Evolutionary conservation across 2,888 invertebrate species (phyloP), one percentile per base, ranked within the genome.

Genomic region (Lasioglossum lativentre): DNA sequence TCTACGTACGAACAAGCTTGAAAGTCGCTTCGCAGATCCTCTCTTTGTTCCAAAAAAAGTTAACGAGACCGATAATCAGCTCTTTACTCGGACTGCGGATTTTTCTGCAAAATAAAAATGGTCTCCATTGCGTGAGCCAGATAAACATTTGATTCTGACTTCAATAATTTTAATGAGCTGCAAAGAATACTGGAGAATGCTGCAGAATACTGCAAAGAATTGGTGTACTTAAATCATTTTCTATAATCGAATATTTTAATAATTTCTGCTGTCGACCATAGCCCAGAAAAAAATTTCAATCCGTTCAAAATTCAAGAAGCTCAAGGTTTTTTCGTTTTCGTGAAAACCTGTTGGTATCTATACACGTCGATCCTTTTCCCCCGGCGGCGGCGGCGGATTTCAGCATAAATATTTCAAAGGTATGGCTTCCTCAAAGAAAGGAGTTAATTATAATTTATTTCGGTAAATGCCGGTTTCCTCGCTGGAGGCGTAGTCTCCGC

Each of bases 361-460:
- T 34, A 16, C 30, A 34, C 27, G 66, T 34, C 56, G n/a, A 23
- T 19, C 3, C 66, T 4, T 38, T 68, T 12, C n/a, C 23, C 23
- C 10, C 4, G 45, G 45, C 34, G 34, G 34, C 16, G 16, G 5
- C 30, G 30, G 16, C 19, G 34, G 5, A 34, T 66, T 8, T 8
- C 66, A 4, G 68, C 12, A 34, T n/a, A 68, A 40, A 12, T 68
- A 68, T 68, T 38, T 68, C 68, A 68, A 40, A n/a, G 23, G 38
- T 40, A 12, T 23, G 68, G 23, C n/a, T 38, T 1, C 27, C 12
- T 42, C 38, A 12, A 27, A 52, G 75, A 76, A 68, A 76, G 42
- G 40, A 59, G 27, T 27, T 59, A 76, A 76, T 76, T 71, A 56
- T 34, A 30, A 70, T 30, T 59, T 4, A 19, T 59, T 63, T 34